These are phyloP conservation scores for Caenorhabditis wallacei DNA, from an alignment of 2,888 invertebrate species.

Conservation along the genomic window DNA sequence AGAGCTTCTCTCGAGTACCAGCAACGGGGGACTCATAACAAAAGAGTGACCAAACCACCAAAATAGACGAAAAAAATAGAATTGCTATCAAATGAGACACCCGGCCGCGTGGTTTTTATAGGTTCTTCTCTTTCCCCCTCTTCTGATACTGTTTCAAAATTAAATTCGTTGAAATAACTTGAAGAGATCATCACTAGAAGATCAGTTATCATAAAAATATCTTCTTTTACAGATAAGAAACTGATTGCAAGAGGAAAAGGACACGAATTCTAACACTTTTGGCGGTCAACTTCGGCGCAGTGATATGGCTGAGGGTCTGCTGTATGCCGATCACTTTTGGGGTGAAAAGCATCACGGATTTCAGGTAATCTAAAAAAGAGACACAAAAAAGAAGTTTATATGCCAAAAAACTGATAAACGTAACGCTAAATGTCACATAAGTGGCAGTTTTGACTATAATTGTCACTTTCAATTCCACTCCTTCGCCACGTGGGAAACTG, in stretches of 20 bases:
- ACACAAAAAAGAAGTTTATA: not conserved
- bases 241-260: constrained; percentile 9
- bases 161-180: constrained; percentile 41
- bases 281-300: constrained; percentile 36
- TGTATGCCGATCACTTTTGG: constrained; percentile 69
- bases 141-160: not conserved
- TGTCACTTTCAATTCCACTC: not conserved
- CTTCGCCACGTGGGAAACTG: not conserved
- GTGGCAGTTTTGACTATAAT: not conserved
- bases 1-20: constrained; percentile 45
- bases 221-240: constrained; percentile 45
- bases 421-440: not conserved
- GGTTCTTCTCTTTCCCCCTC: not conserved
- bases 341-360: constrained; percentile 73
- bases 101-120: constrained; percentile 47
- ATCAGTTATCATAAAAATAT: constrained; percentile 30
- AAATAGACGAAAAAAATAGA: not conserved
- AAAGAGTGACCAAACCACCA: constrained; percentile 15
- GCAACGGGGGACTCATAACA: constrained; percentile 13
- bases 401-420: not conserved
- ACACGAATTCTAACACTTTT: constrained; percentile 13
- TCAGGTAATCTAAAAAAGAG: constrained; percentile 88
- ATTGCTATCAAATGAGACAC: not conserved
- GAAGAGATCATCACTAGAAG: constrained; percentile 12
- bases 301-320: constrained; percentile 56